These are phyloP conservation scores for Leucania comma DNA, from an alignment of 2,888 invertebrate species.

Conservation along the genomic window DNA sequence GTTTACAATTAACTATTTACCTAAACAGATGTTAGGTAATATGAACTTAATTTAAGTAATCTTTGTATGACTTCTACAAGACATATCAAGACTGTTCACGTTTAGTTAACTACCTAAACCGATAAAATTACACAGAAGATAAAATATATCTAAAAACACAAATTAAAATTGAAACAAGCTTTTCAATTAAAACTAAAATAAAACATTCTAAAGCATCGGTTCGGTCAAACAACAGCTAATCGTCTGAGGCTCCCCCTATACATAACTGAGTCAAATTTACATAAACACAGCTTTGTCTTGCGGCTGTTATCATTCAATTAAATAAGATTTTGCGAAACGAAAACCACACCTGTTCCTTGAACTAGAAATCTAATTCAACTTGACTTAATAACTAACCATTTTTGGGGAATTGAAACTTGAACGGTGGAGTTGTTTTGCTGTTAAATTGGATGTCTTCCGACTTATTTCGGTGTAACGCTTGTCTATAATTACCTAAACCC, in stretches of 20 bases:
- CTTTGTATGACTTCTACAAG: too few relatives aligned
- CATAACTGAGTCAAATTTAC: conserved; percentile 86
- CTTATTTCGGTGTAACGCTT: neutral
- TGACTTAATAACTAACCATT: conserved; percentile 59
- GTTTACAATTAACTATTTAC: too few relatives aligned
- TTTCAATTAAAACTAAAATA: conserved; percentile 71
- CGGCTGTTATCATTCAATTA: conserved; percentile 90
- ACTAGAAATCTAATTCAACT: conserved; percentile 63
- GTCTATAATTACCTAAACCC: neutral
- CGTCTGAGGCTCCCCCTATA: conserved; percentile 80
- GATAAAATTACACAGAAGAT: too few relatives aligned
- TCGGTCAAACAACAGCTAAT: conserved; percentile 76
- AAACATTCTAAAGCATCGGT: conserved; percentile 76
- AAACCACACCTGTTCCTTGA: conserved; percentile 78
- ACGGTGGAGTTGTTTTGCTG: conserved; percentile 42
- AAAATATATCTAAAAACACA: conserved; percentile 28
- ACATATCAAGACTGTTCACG: too few relatives aligned
- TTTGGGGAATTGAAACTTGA: conserved; percentile 48
- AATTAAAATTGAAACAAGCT: conserved; percentile 44
- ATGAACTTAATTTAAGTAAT: too few relatives aligned
- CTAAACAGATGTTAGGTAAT: too few relatives aligned
- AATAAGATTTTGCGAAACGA: conserved; percentile 86
- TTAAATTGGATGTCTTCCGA: conserved; percentile 40
- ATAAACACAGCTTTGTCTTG: conserved; percentile 87
- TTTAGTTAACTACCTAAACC: too few relatives aligned